Percentiles rank a stretch among this genome's conserved stretches.
These are phyloP conservation scores for Pecten maximus DNA, from an alignment of 2,888 invertebrate species.

Conservation along the genomic window DNA sequence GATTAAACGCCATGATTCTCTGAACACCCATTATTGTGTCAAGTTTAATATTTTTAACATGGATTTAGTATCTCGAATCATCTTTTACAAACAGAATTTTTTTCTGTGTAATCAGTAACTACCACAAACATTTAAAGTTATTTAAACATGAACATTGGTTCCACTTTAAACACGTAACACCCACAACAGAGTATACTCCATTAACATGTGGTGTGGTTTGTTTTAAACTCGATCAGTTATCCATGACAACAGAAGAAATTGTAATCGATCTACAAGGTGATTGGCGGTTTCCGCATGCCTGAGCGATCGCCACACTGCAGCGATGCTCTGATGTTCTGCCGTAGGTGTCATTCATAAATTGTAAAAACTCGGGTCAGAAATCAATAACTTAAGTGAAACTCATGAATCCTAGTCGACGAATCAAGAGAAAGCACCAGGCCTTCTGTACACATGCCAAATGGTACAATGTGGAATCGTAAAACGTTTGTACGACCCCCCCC, in stretches of 20 bases:
- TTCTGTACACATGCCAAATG: not conserved
- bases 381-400: constrained; percentile 16
- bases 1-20: too few relatives aligned
- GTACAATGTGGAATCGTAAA: not conserved
- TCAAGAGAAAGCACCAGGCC: not conserved
- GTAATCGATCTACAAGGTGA: not conserved
- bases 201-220: not conserved
- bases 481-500: not conserved
- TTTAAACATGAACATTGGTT: not conserved
- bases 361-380: not conserved
- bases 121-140: not conserved
- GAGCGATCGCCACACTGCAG: constrained; percentile 18
- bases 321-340: not conserved
- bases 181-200: not conserved
- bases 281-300: constrained; percentile 35
- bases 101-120: not conserved
- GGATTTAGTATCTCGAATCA: not conserved
- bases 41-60: too few relatives aligned
- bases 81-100: not conserved
- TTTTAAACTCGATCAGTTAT: not conserved
- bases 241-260: constrained; percentile 27
- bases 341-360: constrained; percentile 16
- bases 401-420: not conserved
- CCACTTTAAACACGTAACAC: not conserved
- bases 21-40: too few relatives aligned